phyloP scores from a whole-genome alignment of 2,797 vertebrate species.

The Crocidura indochinensis region DNA sequence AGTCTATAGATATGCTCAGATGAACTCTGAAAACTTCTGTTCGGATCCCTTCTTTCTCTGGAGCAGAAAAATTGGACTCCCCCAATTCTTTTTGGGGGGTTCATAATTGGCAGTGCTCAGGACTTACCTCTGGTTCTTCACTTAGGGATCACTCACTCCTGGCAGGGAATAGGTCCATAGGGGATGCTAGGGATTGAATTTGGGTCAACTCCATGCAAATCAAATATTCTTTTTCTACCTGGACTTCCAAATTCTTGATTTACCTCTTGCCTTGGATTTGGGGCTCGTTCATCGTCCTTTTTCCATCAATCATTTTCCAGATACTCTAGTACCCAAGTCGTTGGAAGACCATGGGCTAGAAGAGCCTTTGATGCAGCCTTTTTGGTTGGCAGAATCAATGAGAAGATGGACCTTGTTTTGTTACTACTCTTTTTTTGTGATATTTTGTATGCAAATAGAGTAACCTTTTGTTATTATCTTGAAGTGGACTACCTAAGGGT shows the following conservation, averaged over 20 bases:
- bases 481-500: no score
- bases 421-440: not conserved
- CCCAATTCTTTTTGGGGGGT: no score
- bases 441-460: not conserved
- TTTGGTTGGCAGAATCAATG: not conserved
- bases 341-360: not conserved
- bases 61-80: not conserved
- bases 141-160: no score
- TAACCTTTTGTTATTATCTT: no score
- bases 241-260: not conserved
- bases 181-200: no score
- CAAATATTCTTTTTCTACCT: no score
- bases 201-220: no score
- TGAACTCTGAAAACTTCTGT: not conserved
- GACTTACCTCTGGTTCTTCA: no score
- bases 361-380: not conserved
- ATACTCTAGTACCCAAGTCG: not conserved
- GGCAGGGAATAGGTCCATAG: no score
- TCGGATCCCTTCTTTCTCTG: not conserved
- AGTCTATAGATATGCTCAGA: not conserved
- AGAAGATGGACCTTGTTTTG: not conserved
- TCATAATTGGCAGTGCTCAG: no score
- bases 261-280: not conserved
- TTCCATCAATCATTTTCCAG: not conserved
- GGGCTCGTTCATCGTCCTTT: slow-evolving; percentile 20